A percentile compares a stretch with the other conserved stretches of the same genome.
Conservation (phyloP, 2,888 invertebrate genomes). For the Apamea monoglypha region DNA sequence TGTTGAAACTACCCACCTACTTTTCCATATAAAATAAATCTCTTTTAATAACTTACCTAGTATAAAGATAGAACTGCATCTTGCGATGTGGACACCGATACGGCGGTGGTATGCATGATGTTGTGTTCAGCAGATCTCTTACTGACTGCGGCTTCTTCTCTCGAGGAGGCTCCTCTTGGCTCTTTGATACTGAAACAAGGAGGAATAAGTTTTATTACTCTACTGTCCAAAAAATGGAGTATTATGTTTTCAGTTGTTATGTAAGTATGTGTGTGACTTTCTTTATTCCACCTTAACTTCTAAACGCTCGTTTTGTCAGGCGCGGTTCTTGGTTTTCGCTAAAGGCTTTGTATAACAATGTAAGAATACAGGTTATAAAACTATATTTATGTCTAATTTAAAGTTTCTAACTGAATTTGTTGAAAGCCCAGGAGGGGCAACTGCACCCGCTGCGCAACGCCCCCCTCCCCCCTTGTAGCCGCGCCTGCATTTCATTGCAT, state of each 20-base stretch:
- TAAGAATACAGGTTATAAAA: no score
- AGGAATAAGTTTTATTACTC: not conserved
- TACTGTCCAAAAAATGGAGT: not conserved
- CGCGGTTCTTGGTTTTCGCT: no score
- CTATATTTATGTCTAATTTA: no score
- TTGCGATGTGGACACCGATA: conserved; percentile 95
- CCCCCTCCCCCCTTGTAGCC: no score
- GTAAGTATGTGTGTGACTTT: not conserved
- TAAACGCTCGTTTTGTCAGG: no score
- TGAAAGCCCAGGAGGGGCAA: no score
- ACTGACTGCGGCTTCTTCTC: conserved; percentile 90
- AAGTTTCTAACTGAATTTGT: no score
- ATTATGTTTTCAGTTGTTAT: not conserved
- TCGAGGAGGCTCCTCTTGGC: conserved; percentile 77
- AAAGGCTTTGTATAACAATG: no score
- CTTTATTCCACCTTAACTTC: not conserved
- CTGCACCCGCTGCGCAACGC: no score
- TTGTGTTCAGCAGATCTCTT: conserved; percentile 93
- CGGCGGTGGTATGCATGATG: conserved; percentile 95
- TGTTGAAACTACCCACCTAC: not conserved
- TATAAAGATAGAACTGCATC: conserved; percentile 95
- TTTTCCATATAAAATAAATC: not conserved
- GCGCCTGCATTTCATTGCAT: not conserved
- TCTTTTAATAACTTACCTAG: conserved; percentile 88
- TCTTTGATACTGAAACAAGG: conserved; percentile 80